Evolutionary conservation across 1,140 invertebrate genomes (phyloP), one percentile per base, ranked within the genome.

Genomic region (Sitophilus oryzae): DNA sequence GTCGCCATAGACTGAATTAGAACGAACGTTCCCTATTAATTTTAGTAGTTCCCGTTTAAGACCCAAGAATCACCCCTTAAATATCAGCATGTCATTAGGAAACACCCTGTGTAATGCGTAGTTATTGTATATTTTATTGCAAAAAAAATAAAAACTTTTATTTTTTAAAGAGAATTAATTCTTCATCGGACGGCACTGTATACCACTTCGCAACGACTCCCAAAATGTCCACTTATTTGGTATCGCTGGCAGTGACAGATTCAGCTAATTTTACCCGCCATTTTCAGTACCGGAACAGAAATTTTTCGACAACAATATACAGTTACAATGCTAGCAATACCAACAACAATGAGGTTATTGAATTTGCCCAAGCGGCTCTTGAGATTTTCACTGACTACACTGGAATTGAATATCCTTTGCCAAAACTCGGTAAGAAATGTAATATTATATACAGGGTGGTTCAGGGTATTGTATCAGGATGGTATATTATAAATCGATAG

Each of bases 361-460:
- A 80, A 3, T 78, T 89, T 6, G 88, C 88, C 0, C 82, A 82
- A 0, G 80, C 79, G 59, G 77, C 90, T 45, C 72, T 94, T 1
- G 72, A 79, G 9, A 88, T 81, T 60, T 93, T 82, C 69, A 86
- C 89, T 62, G 73, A 88, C 1, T 91, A 86, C 61, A 93, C 93
- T 59, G 75, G 79, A 22, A 75, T 86, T 4, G 75, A 77, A 4
- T 89, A 85, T 59, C 83, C 82, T 0, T 66, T 89, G 30, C 82
- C 84, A 1, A 89, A 89, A 66, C 47, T 63, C 18, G 61, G 61
- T 63, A 46, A 55, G 55, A n/a, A n/a, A n/a, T n/a, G n/a, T n/a
- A n/a, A n/a, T n/a, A n/a, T n/a, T n/a, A n/a, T n/a, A n/a, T n/a
- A n/a, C n/a, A n/a, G n/a, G n/a, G n/a, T n/a, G n/a, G n/a, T n/a